Evolutionary conservation across 1,140 invertebrate species (phyloP).

Genomic region (Coenobita brevimanus): DNA sequence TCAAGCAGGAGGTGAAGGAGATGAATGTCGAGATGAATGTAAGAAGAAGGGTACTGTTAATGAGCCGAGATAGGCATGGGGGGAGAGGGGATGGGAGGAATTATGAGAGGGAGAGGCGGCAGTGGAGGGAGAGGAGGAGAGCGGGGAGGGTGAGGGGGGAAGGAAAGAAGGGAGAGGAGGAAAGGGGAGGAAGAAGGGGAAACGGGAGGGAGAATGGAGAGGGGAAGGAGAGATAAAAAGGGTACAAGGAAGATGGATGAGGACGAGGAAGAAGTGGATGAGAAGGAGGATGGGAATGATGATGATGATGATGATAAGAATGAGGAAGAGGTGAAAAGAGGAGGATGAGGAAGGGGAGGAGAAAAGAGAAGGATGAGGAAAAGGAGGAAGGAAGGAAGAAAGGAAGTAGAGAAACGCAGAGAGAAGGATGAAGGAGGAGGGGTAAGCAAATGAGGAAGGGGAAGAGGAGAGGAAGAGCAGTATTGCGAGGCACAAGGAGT

Average conservation of each 20-base stretch:
- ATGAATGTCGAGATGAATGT: background rate
- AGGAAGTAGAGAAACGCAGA: background rate
- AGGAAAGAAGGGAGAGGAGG: background rate
- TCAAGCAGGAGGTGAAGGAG: background rate
- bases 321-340: background rate
- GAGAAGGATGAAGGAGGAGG: too few relatives aligned
- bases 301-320: background rate
- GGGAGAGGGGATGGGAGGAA: background rate
- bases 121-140: background rate
- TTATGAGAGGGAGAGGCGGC: background rate
- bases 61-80: background rate
- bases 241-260: background rate
- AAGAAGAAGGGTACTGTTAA: background rate
- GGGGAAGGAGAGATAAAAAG: background rate
- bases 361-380: background rate
- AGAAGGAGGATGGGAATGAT: background rate
- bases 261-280: background rate
- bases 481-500: too few relatives aligned
- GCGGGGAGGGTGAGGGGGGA: background rate
- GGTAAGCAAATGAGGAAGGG: too few relatives aligned
- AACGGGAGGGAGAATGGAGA: background rate
- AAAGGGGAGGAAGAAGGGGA: background rate
- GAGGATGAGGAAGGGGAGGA: background rate
- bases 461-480: too few relatives aligned
- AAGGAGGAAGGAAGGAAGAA: background rate